Conservation (phyloP, 2,888 invertebrate species). For the Synergus laeviventris region DNA sequence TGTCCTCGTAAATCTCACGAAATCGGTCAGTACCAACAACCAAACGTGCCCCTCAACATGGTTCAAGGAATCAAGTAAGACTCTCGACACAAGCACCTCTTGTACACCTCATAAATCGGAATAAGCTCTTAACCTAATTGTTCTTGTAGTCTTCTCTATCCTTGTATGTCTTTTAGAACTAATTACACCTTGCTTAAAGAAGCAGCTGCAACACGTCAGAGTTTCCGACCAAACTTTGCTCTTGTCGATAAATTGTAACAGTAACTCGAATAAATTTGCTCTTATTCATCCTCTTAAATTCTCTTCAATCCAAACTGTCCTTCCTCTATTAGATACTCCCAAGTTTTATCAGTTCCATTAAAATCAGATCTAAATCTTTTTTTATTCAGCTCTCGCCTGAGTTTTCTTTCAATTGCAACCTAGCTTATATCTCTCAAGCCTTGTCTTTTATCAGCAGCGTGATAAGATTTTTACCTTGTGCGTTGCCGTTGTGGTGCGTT, state of each 20-base stretch:
- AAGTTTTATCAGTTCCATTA: background rate
- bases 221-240: too few species aligned
- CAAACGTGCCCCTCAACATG: too few species aligned
- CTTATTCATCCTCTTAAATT: background rate
- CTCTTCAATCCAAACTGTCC: background rate
- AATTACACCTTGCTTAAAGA: background rate
- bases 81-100: too few species aligned
- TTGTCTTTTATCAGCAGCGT: background rate
- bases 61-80: too few species aligned
- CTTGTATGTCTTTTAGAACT: background rate
- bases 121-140: too few species aligned
- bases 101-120: too few species aligned
- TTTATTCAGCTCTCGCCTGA: background rate
- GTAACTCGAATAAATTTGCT: too few species aligned
- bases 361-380: background rate
- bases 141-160: background rate
- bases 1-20: too few species aligned
- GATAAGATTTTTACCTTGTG: conserved; percentile 67
- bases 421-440: background rate
- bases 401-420: background rate
- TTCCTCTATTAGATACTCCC: background rate
- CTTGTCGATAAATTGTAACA: too few species aligned
- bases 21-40: too few species aligned
- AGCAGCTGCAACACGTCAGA: too few species aligned
- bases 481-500: conserved; percentile 69